These are phyloP conservation scores for Pasiphila rectangulata DNA, from an alignment of 2,888 invertebrate species.

Conservation along the genomic window DNA sequence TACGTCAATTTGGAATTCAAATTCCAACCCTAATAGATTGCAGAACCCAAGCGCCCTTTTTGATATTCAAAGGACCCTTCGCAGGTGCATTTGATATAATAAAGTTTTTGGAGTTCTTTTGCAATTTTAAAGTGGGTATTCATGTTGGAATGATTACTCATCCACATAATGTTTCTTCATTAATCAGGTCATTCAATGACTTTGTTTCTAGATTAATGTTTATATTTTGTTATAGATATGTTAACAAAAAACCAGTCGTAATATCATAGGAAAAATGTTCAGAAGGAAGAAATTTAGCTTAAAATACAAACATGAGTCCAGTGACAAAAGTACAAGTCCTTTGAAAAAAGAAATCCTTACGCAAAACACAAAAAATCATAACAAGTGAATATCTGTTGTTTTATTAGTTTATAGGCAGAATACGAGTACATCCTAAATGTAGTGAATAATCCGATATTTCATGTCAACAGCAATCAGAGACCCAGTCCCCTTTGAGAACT, in stretches of 20 bases:
- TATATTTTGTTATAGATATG: no score
- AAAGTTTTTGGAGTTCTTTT: background rate
- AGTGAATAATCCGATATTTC: constrained; percentile 28
- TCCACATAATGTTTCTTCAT: no score
- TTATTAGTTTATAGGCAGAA: constrained; percentile 13
- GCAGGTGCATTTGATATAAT: constrained; percentile 13
- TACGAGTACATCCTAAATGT: constrained; percentile 22
- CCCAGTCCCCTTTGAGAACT: constrained; percentile 55
- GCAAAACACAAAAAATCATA: background rate
- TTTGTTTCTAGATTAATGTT: no score
- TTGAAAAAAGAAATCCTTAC: background rate
- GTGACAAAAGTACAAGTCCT: background rate
- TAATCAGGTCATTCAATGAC: no score
- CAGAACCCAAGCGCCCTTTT: constrained; percentile 17
- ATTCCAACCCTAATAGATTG: constrained; percentile 17
- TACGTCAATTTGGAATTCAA: constrained; percentile 7
- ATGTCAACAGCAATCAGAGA: constrained; percentile 28
- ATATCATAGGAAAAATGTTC: no score
- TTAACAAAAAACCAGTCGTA: no score
- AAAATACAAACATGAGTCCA: no score
- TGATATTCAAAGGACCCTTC: constrained; percentile 13
- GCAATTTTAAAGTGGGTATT: no score
- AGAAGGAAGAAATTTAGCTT: no score
- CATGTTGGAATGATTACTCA: no score
- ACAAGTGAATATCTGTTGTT: constrained; percentile 1